Base-by-base conservation (phyloP, 2,113 vertebrate genomes). In the Motacilla tschutschensis region DNA sequence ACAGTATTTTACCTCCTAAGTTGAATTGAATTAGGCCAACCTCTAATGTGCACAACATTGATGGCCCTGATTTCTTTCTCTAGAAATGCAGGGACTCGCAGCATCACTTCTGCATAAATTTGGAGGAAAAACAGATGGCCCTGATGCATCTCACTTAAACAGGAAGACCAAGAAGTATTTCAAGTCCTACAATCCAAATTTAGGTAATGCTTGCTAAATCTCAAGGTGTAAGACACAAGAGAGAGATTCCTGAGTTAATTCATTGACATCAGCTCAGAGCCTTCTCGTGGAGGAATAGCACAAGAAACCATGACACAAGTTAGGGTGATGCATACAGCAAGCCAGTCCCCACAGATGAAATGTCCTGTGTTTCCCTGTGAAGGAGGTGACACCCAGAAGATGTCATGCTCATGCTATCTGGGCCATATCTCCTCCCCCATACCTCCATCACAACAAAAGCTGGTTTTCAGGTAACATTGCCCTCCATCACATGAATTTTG, bases 401-500 rank as follows among this genome's bases (percentile, higher is more conserved):
- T 17, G 13, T 25, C 46, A 60, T 18, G 35, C 26, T 25, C 46
- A 60, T 18, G 35, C 26, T 41, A 3, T 11, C 33, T 35, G 41
- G 58, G 75, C 28, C 12, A 5, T 9, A 57, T 8, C 36, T 67
- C 3, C 17, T 67, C 3, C 16, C 51, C 4, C 2, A 10, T 7
- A 55, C 19, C 33, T 50, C 29, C 33, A 19, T 11, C 8, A 67
- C 20, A 40, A 53, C 41, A 72, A 73, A 79, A 73, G 19, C 7
- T 11, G 38, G 20, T 18, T 72, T 54, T 48, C 22, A 38, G 64
- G 38, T 43, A 73, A 57, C 7, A 1, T 0, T 2, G 4, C 33
- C 28, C 36, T 58, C 36, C 0, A 0, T 55, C 51, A 15, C 5
- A 9, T 9, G 29, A 20, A 51, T 59, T 84, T 66, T 79, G 64